Evolutionary conservation across 2,113 vertebrate species (phyloP).

Genomic region (Peucedramus taeniatus): DNA sequence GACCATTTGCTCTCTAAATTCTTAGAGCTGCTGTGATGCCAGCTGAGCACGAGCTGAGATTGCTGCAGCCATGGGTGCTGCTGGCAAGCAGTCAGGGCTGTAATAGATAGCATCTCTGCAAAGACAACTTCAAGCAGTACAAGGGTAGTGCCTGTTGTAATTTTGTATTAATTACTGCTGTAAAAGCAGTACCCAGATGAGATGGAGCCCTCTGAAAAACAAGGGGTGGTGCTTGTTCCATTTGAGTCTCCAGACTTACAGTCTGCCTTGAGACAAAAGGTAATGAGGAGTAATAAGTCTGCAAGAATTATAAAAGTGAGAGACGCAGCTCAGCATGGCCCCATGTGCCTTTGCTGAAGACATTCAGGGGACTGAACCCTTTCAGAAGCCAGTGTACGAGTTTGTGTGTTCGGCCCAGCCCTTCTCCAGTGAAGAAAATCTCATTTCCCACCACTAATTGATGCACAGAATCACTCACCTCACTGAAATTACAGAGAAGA

Average conservation of each 20-base stretch:
- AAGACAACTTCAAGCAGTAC: neutral
- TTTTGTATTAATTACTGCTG: neutral
- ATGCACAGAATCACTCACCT: conserved; percentile 22
- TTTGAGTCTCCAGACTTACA: neutral
- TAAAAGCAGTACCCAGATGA: neutral
- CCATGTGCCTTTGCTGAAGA: neutral
- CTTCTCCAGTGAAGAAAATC: neutral
- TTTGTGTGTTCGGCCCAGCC: neutral
- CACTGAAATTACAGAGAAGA: conserved; percentile 41
- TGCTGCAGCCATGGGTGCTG: neutral
- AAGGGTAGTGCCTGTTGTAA: neutral
- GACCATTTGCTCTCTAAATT: neutral
- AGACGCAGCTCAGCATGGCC: neutral
- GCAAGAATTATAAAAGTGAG: neutral
- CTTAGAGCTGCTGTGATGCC: neutral
- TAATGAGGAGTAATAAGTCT: neutral
- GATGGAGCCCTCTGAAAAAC: neutral
- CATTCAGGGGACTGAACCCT: neutral
- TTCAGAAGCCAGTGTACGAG: neutral
- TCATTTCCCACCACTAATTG: conserved; percentile 35
- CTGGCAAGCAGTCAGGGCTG: neutral
- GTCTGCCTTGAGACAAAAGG: neutral
- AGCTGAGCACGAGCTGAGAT: neutral
- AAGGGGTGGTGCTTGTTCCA: neutral
- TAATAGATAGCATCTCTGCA: neutral